phyloP scores from a whole-genome alignment of 2,113 vertebrate species.

The Sialia sialis region DNA sequence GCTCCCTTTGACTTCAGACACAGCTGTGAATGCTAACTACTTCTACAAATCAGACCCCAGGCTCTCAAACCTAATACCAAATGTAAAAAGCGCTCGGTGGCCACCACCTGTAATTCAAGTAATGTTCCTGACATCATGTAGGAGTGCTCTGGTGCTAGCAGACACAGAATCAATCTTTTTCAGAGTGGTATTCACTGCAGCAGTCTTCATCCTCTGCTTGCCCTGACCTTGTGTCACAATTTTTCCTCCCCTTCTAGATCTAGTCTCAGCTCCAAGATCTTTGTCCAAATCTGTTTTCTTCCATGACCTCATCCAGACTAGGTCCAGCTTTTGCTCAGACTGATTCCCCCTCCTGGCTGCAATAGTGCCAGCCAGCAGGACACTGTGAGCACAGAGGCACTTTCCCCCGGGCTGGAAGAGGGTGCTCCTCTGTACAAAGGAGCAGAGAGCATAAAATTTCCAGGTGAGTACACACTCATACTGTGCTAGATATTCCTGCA shows the following conservation, averaged over 20 bases:
- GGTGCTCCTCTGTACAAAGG: neutral
- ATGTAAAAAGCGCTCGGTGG: neutral
- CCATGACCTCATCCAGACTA: neutral
- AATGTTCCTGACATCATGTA: neutral
- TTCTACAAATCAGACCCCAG: neutral
- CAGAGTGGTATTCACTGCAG: neutral
- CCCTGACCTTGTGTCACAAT: neutral
- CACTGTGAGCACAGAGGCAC: rapidly evolving
- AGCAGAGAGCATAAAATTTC: neutral
- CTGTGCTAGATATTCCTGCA: neutral
- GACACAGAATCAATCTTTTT: neutral
- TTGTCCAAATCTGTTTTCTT: neutral
- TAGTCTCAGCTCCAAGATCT: neutral
- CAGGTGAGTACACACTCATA: neutral
- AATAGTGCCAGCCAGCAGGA: neutral
- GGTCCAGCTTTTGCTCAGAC: neutral
- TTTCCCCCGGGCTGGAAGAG: neutral
- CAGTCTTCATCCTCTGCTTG: neutral
- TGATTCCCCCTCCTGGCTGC: neutral
- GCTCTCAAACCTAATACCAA: neutral
- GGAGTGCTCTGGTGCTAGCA: neutral
- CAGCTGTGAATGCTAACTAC: conserved; percentile 9
- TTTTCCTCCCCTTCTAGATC: neutral
- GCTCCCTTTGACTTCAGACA: neutral
- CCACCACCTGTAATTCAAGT: conserved; percentile 22